These are phyloP conservation scores for Illadopsis cleaveri DNA, from an alignment of 2,113 vertebrate genomes.

Conservation along the genomic window DNA sequence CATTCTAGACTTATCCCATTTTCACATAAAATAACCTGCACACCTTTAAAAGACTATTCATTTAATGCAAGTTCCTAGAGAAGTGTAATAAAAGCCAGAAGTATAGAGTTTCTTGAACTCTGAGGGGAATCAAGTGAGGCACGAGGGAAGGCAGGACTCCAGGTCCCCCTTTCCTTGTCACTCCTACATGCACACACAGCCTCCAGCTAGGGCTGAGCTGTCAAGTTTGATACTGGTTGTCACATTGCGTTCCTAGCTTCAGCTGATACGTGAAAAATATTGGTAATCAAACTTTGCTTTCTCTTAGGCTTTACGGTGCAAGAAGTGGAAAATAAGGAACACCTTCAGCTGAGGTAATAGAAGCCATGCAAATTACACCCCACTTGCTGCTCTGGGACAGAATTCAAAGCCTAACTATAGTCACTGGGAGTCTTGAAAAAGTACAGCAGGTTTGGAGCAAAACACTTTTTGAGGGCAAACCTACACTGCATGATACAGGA, in stretches of 20 bases:
- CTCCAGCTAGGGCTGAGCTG: background rate
- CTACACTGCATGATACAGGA: background rate
- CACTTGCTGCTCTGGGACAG: background rate
- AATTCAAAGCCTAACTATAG: background rate
- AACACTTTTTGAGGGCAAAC: background rate
- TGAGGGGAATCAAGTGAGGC: background rate
- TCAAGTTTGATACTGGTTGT: background rate
- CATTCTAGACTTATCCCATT: background rate
- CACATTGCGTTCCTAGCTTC: background rate
- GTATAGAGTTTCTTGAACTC: background rate
- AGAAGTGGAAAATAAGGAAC: background rate
- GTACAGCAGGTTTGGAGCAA: background rate
- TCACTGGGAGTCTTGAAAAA: background rate
- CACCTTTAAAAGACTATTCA: background rate
- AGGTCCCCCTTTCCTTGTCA: background rate
- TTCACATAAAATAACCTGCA: background rate
- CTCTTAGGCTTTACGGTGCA: background rate
- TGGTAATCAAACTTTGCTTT: background rate
- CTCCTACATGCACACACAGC: background rate
- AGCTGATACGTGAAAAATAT: background rate
- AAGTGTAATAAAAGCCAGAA: background rate
- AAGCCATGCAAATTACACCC: background rate
- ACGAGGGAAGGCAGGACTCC: background rate
- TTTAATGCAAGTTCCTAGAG: background rate
- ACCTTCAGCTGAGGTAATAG: background rate